Percentiles rank a stretch among this genome's conserved stretches.
Conservation (phyloP, 1,140 invertebrate species). For the Brachionus plicatilis region DNA sequence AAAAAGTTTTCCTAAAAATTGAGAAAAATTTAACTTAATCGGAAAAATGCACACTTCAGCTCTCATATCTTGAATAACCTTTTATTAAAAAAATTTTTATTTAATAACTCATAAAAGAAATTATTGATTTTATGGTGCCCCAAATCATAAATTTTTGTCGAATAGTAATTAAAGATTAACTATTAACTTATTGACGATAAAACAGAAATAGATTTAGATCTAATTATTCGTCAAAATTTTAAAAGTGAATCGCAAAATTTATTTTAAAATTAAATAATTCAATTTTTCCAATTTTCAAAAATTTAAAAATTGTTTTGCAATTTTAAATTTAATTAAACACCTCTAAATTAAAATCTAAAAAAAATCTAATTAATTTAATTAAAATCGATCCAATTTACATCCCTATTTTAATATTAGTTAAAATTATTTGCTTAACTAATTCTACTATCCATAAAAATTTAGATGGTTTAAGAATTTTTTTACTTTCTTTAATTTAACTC, state of each 20-base stretch:
- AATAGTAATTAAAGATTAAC: neutral
- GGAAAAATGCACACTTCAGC: neutral
- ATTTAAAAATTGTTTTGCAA: neutral
- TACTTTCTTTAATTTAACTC: too few relatives aligned
- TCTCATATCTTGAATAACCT: neutral
- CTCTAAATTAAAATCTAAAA: too few relatives aligned
- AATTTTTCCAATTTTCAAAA: neutral
- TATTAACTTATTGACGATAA: neutral
- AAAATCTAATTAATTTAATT: too few relatives aligned
- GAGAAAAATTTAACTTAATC: neutral
- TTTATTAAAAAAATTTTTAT: neutral
- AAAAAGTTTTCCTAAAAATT: too few relatives aligned
- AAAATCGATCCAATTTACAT: too few relatives aligned
- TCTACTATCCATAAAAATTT: too few relatives aligned
- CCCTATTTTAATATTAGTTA: too few relatives aligned
- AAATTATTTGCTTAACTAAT: too few relatives aligned
- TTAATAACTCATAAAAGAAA: neutral
- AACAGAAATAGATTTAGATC: neutral
- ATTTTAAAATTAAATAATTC: too few relatives aligned
- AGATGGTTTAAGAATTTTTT: too few relatives aligned
- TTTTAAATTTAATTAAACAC: neutral
- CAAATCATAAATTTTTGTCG: neutral
- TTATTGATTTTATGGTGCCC: neutral
- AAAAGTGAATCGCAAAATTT: too few relatives aligned
- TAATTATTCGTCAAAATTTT: too few relatives aligned